Conservation (phyloP, 2,888 invertebrate genomes). For the Gari tellinella region DNA sequence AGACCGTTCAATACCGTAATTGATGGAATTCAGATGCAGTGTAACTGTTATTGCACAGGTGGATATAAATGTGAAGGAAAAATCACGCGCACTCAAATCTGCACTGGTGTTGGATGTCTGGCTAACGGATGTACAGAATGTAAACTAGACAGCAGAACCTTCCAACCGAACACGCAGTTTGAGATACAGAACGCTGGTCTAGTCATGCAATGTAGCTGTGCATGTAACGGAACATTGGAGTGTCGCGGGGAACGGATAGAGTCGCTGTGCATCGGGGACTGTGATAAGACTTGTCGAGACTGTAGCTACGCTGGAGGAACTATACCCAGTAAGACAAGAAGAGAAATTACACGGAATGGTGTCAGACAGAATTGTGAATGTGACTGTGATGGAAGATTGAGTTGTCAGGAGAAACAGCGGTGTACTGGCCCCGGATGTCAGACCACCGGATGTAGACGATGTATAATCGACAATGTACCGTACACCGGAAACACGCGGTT, state of each 20-base stretch:
- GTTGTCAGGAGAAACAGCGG: constrained; percentile 66
- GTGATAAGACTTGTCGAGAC: constrained; percentile 13
- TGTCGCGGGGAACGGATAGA: constrained; percentile 41
- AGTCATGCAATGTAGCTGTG: constrained; percentile 42
- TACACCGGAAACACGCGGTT: constrained; percentile 72
- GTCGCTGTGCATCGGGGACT: constrained; percentile 44
- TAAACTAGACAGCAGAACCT: constrained; percentile 34
- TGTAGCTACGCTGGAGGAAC: constrained; percentile 28
- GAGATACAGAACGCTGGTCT: constrained; percentile 49
- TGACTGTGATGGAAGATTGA: constrained; percentile 70
- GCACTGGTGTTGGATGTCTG: constrained; percentile 33
- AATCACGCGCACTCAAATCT: constrained; percentile 21
- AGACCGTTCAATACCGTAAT: constrained; percentile 35
- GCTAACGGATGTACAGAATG: constrained; percentile 40
- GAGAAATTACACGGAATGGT: constrained; percentile 31
- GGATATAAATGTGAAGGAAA: constrained; percentile 45
- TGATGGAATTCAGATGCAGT: constrained; percentile 36
- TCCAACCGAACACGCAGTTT: constrained; percentile 49
- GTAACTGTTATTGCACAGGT: constrained; percentile 53
- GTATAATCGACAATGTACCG: constrained; percentile 62
- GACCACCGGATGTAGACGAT: constrained; percentile 63
- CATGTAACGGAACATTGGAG: constrained; percentile 43
- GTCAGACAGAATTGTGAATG: constrained; percentile 66
- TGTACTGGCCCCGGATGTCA: constrained; percentile 61
- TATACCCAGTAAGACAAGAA: constrained; percentile 23